Conservation (phyloP, 2,797 vertebrate species). For the Netta rufina region DNA sequence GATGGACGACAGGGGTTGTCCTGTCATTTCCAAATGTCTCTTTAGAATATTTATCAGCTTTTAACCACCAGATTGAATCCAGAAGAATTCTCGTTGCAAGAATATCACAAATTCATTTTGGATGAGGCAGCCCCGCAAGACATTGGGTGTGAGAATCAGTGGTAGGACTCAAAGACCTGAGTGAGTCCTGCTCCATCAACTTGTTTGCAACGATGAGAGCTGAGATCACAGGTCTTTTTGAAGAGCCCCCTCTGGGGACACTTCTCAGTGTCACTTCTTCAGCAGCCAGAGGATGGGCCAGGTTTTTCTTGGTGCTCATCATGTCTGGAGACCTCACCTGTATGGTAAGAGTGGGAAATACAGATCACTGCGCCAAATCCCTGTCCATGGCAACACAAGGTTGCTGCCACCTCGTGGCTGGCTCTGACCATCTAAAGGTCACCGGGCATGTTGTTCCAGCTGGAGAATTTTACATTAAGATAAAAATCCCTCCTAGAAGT, state of each 20-base stretch:
- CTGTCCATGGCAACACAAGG: neutral
- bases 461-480: neutral
- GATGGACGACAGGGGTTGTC: neutral
- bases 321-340: neutral
- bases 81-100: neutral
- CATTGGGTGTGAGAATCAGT: neutral
- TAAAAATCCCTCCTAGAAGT: neutral
- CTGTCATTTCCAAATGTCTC: neutral
- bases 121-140: neutral
- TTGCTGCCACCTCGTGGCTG: conserved; percentile 57
- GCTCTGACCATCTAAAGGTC: neutral
- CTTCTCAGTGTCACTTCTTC: neutral
- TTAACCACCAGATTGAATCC: neutral
- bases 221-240: neutral
- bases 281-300: neutral
- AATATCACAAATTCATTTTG: neutral
- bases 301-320: neutral
- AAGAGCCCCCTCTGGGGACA: neutral
- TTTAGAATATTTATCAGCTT: neutral
- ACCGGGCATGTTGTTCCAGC: neutral
- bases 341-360: neutral
- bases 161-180: neutral
- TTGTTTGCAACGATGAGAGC: neutral
- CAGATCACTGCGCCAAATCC: accelerated
- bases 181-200: neutral